Percentiles rank a stretch among this genome's conserved stretches.
Evolutionary conservation across 2,113 vertebrate species (phyloP).

Genomic region (Galbula dea): DNA sequence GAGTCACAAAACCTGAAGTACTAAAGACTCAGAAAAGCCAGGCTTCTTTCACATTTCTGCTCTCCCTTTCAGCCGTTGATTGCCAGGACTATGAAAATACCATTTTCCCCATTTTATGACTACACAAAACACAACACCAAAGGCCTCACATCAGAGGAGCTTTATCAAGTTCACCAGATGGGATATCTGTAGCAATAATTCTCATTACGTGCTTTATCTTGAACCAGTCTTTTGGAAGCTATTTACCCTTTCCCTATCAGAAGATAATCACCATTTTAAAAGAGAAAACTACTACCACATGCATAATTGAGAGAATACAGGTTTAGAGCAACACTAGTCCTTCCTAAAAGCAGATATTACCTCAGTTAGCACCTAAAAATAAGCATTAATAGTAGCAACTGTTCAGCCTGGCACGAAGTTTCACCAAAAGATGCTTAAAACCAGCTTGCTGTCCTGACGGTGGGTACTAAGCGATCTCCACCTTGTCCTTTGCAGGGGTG

Average conservation of each 20-base stretch:
- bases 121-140: background rate
- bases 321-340: background rate
- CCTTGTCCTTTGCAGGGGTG: background rate
- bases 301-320: background rate
- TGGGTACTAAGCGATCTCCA: background rate
- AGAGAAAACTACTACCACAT: background rate
- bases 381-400: background rate
- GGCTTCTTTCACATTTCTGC: background rate
- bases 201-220: background rate
- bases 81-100: background rate
- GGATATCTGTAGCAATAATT: background rate
- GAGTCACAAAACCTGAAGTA: background rate
- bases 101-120: background rate
- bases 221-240: background rate
- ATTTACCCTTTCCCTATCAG: background rate
- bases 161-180: background rate
- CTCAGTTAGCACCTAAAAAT: constrained; percentile 49
- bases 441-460: fast-evolving
- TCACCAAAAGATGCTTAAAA: background rate
- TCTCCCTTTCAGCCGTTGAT: background rate
- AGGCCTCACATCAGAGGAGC: background rate
- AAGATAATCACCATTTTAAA: background rate
- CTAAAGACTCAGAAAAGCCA: background rate
- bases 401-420: background rate
- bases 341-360: constrained; percentile 1